Evolutionary conservation across 2,888 invertebrate species (phyloP).

Genomic region (Hybos culiciformis): DNA sequence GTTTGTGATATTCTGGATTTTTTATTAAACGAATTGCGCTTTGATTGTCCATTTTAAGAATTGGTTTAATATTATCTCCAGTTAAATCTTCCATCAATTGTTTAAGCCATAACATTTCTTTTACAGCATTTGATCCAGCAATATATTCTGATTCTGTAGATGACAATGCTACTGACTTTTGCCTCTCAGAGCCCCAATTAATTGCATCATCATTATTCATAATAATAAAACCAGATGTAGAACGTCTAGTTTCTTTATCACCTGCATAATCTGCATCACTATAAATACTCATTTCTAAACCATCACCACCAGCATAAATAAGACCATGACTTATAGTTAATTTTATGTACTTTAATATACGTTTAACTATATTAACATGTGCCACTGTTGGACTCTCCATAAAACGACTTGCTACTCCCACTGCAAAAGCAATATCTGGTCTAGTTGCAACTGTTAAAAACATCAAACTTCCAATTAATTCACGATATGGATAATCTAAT

Average conservation of each 20-base stretch:
- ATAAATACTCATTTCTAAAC: not conserved
- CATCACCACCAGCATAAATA: not conserved
- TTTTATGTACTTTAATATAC: conserved; percentile 8
- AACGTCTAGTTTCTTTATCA: not conserved
- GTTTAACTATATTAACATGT: conserved; percentile 7
- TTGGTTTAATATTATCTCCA: too few species aligned
- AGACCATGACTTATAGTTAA: not conserved
- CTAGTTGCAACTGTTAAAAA: conserved; percentile 3
- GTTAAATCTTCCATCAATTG: too few species aligned
- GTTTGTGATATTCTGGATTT: too few species aligned
- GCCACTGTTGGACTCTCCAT: conserved; percentile 5
- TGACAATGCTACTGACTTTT: too few species aligned
- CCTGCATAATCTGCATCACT: not conserved
- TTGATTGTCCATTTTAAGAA: too few species aligned
- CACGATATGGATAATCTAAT: conserved; percentile 5
- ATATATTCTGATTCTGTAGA: too few species aligned
- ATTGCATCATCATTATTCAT: too few species aligned
- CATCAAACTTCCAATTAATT: conserved; percentile 5
- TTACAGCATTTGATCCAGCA: too few species aligned
- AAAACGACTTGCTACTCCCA: not conserved
- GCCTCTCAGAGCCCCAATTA: too few species aligned
- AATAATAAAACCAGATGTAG: not conserved
- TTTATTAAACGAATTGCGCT: too few species aligned
- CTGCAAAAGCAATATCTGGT: conserved; percentile 5
- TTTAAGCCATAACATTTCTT: too few species aligned